Conservation (phyloP, 2,113 vertebrate species). For the Lethenteron reissneri region DNA sequence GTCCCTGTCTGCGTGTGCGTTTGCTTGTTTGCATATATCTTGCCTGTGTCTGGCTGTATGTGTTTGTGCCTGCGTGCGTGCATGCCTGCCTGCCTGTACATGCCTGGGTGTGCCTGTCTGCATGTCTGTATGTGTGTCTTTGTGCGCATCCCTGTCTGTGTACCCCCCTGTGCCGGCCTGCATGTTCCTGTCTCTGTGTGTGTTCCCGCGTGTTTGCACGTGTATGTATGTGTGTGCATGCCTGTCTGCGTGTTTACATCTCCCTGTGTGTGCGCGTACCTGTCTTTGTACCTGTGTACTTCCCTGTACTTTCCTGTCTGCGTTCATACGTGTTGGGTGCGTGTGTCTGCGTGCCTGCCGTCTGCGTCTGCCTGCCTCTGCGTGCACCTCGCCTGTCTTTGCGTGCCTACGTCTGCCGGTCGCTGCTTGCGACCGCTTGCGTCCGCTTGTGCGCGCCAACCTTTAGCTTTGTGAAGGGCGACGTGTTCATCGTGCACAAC, state of each 20-base stretch:
- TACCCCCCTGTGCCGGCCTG: background rate
- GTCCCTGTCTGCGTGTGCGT: background rate
- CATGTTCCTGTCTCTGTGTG: background rate
- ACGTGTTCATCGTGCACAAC: constrained; percentile 99
- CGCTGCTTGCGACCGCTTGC: background rate
- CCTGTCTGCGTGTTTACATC: background rate
- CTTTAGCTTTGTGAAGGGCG: constrained; percentile 85
- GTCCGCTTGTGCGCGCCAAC: background rate
- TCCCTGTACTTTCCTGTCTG: background rate
- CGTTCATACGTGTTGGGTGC: background rate
- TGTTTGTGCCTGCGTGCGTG: background rate
- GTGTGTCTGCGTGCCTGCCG: too few species aligned
- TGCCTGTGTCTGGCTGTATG: background rate
- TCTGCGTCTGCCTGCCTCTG: too few species aligned
- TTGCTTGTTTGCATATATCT: background rate
- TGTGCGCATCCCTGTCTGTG: background rate
- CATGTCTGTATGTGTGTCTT: background rate
- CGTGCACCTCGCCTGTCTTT: too few species aligned
- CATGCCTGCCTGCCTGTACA: background rate
- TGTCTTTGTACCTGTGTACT: background rate
- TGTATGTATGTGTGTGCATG: background rate
- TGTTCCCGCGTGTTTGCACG: background rate
- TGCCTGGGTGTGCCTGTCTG: background rate
- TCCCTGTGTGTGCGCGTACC: background rate
- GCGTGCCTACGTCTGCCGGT: too few species aligned